phyloP scores from a whole-genome alignment of 2,113 vertebrate genomes.

The Morone saxatilis region DNA sequence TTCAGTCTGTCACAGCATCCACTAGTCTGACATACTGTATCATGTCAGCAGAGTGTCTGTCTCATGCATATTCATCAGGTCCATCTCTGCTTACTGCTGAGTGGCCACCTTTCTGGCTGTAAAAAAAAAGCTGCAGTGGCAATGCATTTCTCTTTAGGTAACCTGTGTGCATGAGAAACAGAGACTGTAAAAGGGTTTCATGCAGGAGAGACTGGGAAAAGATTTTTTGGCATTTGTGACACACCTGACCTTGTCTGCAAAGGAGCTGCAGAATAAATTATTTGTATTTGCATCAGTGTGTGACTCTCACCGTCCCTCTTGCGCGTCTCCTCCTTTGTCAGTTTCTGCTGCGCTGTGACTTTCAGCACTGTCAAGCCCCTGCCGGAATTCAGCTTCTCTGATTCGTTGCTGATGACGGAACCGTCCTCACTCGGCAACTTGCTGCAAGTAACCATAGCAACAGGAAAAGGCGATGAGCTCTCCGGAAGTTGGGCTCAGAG shows the following conservation, averaged over 20 bases:
- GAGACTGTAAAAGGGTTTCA: conserved; percentile 28
- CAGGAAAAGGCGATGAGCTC: conserved; percentile 89
- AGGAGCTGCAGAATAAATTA: conserved; percentile 37
- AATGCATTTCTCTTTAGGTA: conserved; percentile 28
- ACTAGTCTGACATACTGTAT: conserved; percentile 60
- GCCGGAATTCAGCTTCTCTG: conserved; percentile 91
- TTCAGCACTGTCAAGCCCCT: conserved; percentile 88
- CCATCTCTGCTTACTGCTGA: conserved; percentile 66
- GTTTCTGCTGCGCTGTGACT: conserved; percentile 92
- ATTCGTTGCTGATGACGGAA: conserved; percentile 97
- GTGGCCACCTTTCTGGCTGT: conserved; percentile 47
- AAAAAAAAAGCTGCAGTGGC: conserved; percentile 59
- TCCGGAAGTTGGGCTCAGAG: conserved; percentile 73
- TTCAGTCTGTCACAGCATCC: conserved; percentile 41
- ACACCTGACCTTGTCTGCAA: conserved; percentile 51
- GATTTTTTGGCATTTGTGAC: conserved; percentile 26
- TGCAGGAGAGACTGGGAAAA: conserved; percentile 9
- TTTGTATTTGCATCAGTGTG: conserved; percentile 57
- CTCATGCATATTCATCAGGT: conserved; percentile 77
- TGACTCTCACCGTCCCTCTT: conserved; percentile 91
- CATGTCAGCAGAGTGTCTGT: conserved; percentile 71
- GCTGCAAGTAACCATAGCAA: conserved; percentile 99
- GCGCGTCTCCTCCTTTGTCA: conserved; percentile 90
- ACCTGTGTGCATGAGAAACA: conserved; percentile 34
- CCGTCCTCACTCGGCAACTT: conserved; percentile 94